Base-by-base conservation (phyloP, 2,113 vertebrate genomes). In the Dolichotis patagonum region DNA sequence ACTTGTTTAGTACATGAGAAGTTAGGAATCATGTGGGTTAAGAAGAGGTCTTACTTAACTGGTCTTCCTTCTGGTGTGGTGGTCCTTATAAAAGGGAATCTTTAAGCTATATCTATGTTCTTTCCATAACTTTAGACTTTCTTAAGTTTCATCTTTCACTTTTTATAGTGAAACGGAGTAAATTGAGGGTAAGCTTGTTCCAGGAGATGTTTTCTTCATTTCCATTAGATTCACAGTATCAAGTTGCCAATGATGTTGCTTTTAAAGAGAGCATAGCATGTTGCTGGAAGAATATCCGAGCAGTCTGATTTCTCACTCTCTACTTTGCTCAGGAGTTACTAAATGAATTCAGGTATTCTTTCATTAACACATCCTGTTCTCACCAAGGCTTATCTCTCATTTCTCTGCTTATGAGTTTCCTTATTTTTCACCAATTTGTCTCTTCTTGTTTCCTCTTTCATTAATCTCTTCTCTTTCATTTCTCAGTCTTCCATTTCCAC, bases 81-180 rank as follows among this genome's bases (percentile, higher is more conserved):
- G 73, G 56, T 28, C n/a, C 38, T 88, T 96, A 32, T 54, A 0
- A 52, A 35, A 8, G 82, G 75, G 30, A 52, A 20, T 62, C 83
- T 92, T 86, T 28, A 82, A 80, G 26, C 24, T 80, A 73, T 81
- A 77, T 14, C 1, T 43, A 20, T 65, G 1, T 35, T 82, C 11
- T 0, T 22, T 35, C 67, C 69, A 82, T 89, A 96, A 96, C 97
- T 49, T 30, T 86, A 86, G 46, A 54, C 69, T 91, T 97, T 96
- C 91, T 97, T 90, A 28, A 52, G 52, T 94, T 46, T 56, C 82
- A 14, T n/a, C 85, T 91, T 77, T 95, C 38, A 1, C 78, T 94
- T 88, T n/a, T 97, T 97, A 83, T 97, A 97, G 97, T 96, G 96
- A 97, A 98, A 96, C 95, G 84, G 93, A 94, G 87, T 91, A 49